These are phyloP conservation scores for Agriopis marginaria DNA, from an alignment of 2,888 invertebrate species.

Conservation along the genomic window DNA sequence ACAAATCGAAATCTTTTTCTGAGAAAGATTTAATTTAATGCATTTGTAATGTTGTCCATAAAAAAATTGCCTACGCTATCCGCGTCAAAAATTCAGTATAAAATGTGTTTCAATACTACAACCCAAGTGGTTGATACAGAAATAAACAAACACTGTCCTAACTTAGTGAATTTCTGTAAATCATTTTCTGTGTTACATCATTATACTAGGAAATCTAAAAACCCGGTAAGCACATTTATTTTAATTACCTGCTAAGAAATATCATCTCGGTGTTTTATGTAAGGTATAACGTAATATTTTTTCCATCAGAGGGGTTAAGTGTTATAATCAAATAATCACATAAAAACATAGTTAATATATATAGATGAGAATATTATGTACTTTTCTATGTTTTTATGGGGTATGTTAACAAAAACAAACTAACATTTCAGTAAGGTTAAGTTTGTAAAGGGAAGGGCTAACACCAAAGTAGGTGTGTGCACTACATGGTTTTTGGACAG, in stretches of 20 bases:
- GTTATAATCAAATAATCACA: no score
- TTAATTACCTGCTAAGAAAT: background rate
- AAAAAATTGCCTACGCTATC: conserved; percentile 70
- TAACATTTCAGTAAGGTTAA: no score
- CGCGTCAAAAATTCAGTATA: conserved; percentile 69
- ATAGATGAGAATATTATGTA: no score
- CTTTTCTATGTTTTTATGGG: no score
- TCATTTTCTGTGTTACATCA: conserved; percentile 70
- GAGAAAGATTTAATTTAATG: background rate
- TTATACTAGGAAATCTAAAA: conserved; percentile 63
- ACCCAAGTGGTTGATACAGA: conserved; percentile 57
- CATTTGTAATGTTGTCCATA: conserved; percentile 68
- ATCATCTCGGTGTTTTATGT: background rate
- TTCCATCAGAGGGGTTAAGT: background rate
- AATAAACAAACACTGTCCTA: conserved; percentile 62
- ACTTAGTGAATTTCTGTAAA: conserved; percentile 68
- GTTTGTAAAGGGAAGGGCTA: no score
- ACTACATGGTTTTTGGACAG: no score
- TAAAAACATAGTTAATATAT: no score
- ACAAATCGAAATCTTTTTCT: background rate
- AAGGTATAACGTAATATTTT: background rate
- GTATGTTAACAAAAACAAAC: no score
- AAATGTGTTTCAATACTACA: conserved; percentile 57
- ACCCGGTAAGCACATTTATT: conserved; percentile 60
- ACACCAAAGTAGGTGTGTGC: no score